These are phyloP conservation scores for Potorous gilbertii DNA, from an alignment of 2,797 vertebrate species.

Conservation along the genomic window DNA sequence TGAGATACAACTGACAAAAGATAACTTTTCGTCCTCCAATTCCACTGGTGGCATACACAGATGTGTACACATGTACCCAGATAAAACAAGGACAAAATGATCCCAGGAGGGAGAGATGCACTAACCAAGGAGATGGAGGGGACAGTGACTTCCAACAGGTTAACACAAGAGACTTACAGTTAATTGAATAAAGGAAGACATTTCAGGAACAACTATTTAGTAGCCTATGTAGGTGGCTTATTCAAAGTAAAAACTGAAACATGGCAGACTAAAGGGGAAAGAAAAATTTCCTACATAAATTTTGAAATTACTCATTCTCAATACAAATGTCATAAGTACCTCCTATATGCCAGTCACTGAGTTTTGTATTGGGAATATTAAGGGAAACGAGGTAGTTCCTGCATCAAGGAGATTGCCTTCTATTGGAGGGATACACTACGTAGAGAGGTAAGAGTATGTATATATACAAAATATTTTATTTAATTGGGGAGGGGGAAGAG, in stretches of 20 bases:
- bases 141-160: neutral
- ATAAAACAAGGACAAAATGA: neutral
- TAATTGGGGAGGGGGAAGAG: neutral
- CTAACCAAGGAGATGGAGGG: neutral
- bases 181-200: neutral
- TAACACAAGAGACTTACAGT: neutral
- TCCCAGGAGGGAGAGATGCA: neutral
- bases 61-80: no score
- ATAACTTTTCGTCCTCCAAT: neutral
- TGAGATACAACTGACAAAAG: neutral
- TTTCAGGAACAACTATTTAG: neutral
- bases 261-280: neutral
- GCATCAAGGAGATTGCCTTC: neutral
- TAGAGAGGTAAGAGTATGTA: no score
- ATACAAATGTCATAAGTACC: neutral
- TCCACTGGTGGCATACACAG: neutral
- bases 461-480: neutral
- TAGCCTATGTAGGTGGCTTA: neutral
- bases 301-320: neutral
- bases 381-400: neutral
- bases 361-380: neutral
- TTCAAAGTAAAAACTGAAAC: neutral
- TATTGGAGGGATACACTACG: neutral
- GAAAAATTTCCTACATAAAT: neutral
- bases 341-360: neutral